Conservation (phyloP, 2,113 vertebrate species). For the Clarias gariepinus region DNA sequence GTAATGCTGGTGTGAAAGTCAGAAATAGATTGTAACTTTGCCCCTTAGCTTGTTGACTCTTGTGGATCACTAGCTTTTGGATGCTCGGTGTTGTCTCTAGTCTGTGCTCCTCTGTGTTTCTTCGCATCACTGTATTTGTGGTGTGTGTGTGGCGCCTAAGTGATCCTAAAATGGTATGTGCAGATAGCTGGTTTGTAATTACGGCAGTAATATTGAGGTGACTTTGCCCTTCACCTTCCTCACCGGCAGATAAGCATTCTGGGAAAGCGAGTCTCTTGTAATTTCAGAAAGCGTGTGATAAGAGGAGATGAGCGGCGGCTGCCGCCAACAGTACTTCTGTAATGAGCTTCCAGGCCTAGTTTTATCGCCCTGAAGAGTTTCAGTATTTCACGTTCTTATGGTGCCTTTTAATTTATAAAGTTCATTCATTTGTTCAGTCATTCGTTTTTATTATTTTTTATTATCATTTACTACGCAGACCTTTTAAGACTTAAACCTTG, state of each 20-base stretch:
- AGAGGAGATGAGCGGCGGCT: slow-evolving; percentile 5
- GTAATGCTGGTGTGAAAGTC: background rate
- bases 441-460: background rate
- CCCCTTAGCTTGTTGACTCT: background rate
- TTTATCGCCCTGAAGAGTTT: slow-evolving; percentile 5
- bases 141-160: background rate
- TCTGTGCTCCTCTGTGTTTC: background rate
- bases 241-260: slow-evolving; percentile 24
- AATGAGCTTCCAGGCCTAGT: slow-evolving; percentile 1
- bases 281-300: background rate
- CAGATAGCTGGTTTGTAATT: slow-evolving; percentile 24
- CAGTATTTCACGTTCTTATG: background rate
- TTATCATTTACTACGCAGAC: background rate
- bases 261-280: slow-evolving; percentile 31
- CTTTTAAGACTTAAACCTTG: background rate
- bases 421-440: background rate
- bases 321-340: slow-evolving; percentile 12
- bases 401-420: background rate
- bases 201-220: slow-evolving; percentile 23
- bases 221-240: slow-evolving; percentile 10
- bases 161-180: slow-evolving; percentile 6
- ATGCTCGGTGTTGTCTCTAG: background rate
- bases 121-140: background rate
- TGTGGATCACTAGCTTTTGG: background rate
- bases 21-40: slow-evolving; percentile 6